A percentile compares a stretch with the other conserved stretches of the same genome.
Conservation (phyloP, 2,797 vertebrate genomes). For the Limnodromus scolopaceus region DNA sequence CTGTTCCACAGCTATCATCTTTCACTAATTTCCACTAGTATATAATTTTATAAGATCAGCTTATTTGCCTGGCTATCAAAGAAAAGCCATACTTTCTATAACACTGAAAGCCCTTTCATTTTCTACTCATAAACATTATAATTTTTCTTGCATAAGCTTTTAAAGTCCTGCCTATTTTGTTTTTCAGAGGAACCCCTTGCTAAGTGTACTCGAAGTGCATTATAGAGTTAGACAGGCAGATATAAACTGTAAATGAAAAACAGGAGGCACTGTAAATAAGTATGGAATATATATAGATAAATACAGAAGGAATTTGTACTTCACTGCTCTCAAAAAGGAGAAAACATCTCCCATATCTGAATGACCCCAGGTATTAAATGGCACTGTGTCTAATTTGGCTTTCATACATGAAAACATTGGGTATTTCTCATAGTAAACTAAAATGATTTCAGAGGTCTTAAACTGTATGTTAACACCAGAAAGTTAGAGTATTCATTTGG, state of each 20-base stretch:
- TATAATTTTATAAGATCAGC: neutral
- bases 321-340: neutral
- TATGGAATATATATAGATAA: neutral
- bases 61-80: neutral
- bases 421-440: neutral
- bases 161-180: neutral
- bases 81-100: neutral
- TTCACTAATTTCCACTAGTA: neutral
- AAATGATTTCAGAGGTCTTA: neutral
- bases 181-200: neutral
- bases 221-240: neutral
- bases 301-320: neutral
- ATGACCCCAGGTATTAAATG: neutral
- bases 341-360: neutral
- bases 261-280: neutral
- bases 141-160: neutral
- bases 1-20: neutral
- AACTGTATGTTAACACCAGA: neutral
- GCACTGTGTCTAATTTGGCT: neutral
- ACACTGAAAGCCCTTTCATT: neutral
- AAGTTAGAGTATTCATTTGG: neutral
- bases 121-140: neutral
- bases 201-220: neutral
- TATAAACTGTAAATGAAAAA: neutral
- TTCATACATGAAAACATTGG: neutral